Evolutionary conservation across 2,888 invertebrate genomes (phyloP).

Genomic region (Meta bourneti): DNA sequence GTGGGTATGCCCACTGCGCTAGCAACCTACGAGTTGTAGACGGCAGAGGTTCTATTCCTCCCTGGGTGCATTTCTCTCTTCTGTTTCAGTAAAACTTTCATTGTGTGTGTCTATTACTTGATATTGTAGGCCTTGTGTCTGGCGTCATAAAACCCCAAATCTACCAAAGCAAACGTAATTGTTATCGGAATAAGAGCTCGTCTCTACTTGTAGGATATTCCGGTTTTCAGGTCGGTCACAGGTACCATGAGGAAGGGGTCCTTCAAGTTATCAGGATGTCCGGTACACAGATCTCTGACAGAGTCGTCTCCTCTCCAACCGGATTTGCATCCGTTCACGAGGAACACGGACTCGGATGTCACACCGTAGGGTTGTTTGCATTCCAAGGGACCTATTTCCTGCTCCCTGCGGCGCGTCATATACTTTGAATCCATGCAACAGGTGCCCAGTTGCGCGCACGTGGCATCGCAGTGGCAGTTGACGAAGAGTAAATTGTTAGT

Average conservation of each 20-base stretch:
- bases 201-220: not conserved
- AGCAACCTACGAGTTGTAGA: too few species aligned
- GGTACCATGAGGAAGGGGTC: not conserved
- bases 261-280: not conserved
- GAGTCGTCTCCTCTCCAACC: not conserved
- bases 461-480: not conserved
- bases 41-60: too few species aligned
- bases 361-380: not conserved
- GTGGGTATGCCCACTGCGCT: too few species aligned
- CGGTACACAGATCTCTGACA: not conserved
- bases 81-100: too few species aligned
- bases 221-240: not conserved
- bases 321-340: not conserved
- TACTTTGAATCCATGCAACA: constrained; percentile 15
- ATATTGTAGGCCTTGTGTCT: too few species aligned
- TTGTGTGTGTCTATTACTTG: too few species aligned
- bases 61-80: too few species aligned
- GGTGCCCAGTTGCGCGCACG: not conserved
- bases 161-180: too few species aligned
- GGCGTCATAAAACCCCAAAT: too few species aligned
- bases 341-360: too few species aligned
- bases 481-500: not conserved
- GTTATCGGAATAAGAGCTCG: not conserved
- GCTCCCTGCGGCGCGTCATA: not conserved
- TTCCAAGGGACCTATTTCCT: not conserved